These are phyloP conservation scores for Phalacrocorax carbo DNA, from an alignment of 2,113 vertebrate species.

Conservation along the genomic window DNA sequence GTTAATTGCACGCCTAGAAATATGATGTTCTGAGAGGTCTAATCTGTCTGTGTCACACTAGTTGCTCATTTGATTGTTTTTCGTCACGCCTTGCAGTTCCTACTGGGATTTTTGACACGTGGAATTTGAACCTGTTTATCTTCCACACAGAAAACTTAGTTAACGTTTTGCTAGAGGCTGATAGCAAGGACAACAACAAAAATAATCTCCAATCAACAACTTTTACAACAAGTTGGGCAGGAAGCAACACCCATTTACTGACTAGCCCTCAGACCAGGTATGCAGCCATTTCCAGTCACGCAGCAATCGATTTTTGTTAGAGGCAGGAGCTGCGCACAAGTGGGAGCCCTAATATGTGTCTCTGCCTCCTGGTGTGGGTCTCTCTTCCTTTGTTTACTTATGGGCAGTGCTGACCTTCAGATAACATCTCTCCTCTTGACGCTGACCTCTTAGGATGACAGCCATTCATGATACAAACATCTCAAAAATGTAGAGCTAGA, in stretches of 20 bases:
- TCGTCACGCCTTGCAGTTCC: background rate
- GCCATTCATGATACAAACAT: background rate
- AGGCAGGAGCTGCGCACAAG: background rate
- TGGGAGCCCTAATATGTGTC: background rate
- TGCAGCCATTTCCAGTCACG: background rate
- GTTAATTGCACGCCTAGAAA: background rate
- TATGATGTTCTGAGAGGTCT: background rate
- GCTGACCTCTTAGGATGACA: background rate
- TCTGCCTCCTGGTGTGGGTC: background rate
- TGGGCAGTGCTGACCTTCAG: background rate
- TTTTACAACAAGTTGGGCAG: background rate
- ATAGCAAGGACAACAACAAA: background rate
- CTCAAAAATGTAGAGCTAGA: background rate
- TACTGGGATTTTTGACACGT: background rate
- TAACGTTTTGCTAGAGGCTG: conserved; percentile 15
- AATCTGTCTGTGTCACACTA: background rate
- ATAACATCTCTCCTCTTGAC: background rate
- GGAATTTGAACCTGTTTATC: background rate
- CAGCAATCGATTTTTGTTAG: background rate
- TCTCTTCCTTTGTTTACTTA: background rate
- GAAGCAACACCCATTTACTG: background rate
- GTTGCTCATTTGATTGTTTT: background rate
- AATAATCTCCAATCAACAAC: conserved; percentile 20
- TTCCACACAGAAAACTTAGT: background rate
- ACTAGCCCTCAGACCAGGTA: background rate